These are phyloP conservation scores for Mylabris phalerata DNA, from an alignment of 1,140 invertebrate species.

Conservation along the genomic window DNA sequence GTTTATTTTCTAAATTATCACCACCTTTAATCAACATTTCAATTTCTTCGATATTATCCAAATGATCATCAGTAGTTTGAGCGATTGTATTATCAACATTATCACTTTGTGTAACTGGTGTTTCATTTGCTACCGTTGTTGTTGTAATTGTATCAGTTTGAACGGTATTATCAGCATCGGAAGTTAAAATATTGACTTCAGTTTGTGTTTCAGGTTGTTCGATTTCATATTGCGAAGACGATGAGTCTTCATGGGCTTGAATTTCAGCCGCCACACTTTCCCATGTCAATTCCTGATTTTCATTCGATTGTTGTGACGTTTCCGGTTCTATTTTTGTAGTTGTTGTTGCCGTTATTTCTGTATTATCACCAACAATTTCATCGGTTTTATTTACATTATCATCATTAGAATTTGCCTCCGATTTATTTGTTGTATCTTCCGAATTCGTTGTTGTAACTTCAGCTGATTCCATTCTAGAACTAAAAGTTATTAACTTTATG, in stretches of 20 bases:
- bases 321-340: no score
- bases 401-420: background rate
- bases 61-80: background rate
- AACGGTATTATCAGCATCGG: no score
- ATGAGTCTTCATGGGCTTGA: constrained; percentile 51
- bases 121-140: no score
- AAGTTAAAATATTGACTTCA: no score
- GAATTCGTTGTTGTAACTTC: background rate
- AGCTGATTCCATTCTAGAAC: background rate
- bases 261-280: constrained; percentile 63
- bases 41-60: background rate
- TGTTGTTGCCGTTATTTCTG: no score
- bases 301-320: background rate
- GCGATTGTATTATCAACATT: background rate
- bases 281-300: constrained; percentile 33
- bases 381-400: background rate
- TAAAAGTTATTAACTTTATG: background rate
- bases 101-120: background rate
- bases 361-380: background rate
- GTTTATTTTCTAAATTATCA: background rate
- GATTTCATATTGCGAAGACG: no score
- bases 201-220: no score
- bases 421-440: background rate
- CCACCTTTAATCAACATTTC: background rate
- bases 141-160: no score